These are phyloP conservation scores for Lagodon rhomboides DNA, from an alignment of 2,797 vertebrate species.

Conservation along the genomic window DNA sequence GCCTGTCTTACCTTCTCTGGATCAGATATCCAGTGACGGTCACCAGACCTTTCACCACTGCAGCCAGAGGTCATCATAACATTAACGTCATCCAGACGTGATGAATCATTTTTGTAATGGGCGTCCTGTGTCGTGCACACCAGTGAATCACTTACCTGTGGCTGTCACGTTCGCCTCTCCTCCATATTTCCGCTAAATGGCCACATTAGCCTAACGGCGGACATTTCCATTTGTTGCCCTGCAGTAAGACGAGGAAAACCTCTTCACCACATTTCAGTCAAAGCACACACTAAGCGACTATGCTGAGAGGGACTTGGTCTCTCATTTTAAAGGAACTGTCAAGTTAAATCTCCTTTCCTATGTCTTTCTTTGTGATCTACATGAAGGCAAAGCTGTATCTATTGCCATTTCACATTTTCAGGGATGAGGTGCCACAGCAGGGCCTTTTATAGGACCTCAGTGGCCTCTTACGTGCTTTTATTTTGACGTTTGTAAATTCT, in stretches of 20 bases:
- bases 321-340: neutral
- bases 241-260: constrained; percentile 40
- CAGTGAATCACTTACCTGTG: constrained; percentile 20
- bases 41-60: constrained; percentile 18
- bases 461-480: neutral
- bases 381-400: neutral
- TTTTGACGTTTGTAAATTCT: too few relatives aligned
- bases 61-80: neutral
- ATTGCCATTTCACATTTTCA: neutral
- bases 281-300: constrained; percentile 7
- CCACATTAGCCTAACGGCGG: constrained; percentile 41
- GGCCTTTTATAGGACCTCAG: neutral
- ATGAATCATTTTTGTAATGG: neutral
- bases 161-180: neutral
- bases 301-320: neutral
- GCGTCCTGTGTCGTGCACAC: neutral
- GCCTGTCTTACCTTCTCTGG: neutral
- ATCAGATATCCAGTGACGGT: constrained; percentile 2
- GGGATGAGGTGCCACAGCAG: neutral
- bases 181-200: constrained; percentile 41
- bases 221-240: constrained; percentile 36
- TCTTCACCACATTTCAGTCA: constrained; percentile 48
- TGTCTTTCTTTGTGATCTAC: neutral
- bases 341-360: neutral
- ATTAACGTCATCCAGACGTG: constrained; percentile 16